Conservation (phyloP, 2,113 vertebrate genomes). For the Protobothrops flavoviridis region DNA sequence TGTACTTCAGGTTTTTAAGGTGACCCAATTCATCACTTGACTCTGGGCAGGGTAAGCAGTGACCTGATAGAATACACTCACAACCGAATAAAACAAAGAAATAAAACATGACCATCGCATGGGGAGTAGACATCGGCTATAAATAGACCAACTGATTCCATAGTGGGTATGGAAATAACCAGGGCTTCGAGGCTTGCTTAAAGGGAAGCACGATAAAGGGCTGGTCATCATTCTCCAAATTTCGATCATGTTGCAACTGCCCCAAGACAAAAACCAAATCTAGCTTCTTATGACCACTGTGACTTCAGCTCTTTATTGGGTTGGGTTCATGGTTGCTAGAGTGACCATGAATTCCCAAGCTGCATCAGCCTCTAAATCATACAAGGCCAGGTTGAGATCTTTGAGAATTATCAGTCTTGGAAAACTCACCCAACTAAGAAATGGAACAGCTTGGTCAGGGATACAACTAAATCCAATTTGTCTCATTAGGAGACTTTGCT, state of each 20-base stretch:
- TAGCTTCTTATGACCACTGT: background rate
- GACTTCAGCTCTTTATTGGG: background rate
- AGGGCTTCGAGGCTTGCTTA: background rate
- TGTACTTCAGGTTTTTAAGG: background rate
- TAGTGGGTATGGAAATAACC: background rate
- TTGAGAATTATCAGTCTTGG: background rate
- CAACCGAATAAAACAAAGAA: background rate
- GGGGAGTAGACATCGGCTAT: background rate
- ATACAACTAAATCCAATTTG: background rate
- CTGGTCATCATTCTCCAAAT: background rate
- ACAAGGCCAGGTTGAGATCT: background rate
- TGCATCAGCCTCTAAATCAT: background rate
- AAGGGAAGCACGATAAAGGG: background rate
- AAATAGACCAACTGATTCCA: background rate
- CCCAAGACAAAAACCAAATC: background rate
- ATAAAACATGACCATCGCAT: background rate
- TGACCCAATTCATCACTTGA: background rate
- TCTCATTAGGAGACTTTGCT: background rate
- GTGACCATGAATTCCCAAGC: background rate
- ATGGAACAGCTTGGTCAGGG: background rate
- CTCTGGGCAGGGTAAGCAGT: background rate
- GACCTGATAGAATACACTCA: background rate
- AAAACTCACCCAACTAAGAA: background rate
- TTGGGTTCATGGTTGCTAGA: background rate
- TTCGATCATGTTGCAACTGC: background rate